These are phyloP conservation scores for Tinea semifulvella DNA, from an alignment of 2,888 invertebrate genomes.

Conservation along the genomic window DNA sequence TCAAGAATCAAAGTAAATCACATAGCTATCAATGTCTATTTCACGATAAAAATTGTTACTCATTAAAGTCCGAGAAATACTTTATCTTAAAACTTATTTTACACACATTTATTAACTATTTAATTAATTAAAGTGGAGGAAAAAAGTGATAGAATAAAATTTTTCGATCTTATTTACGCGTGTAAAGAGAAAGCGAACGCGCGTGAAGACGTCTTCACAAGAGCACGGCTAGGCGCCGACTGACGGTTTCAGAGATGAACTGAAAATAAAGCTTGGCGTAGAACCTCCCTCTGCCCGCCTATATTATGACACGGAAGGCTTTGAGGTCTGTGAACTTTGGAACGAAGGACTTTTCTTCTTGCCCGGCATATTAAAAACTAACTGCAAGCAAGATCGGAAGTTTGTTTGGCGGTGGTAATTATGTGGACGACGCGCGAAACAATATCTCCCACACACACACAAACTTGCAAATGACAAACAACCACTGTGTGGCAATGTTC, in stretches of 20 bases:
- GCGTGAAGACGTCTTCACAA: slow-evolving; percentile 25
- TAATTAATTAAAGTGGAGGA: not conserved
- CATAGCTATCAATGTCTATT: slow-evolving; percentile 2
- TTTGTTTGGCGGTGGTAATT: too few relatives aligned
- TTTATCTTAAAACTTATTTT: not conserved
- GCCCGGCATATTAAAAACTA: not conserved
- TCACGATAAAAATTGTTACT: not conserved
- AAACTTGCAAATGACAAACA: too few relatives aligned
- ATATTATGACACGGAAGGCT: slow-evolving; percentile 47
- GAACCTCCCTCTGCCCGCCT: slow-evolving; percentile 27
- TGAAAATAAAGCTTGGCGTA: slow-evolving; percentile 39
- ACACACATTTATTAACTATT: not conserved
- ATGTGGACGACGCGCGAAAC: too few relatives aligned
- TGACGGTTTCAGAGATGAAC: slow-evolving; percentile 31
- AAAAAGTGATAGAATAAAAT: too few relatives aligned
- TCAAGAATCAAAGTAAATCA: not conserved
- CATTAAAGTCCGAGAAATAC: slow-evolving; percentile 3
- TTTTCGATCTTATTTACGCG: slow-evolving; percentile 58
- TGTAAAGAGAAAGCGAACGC: slow-evolving; percentile 19
- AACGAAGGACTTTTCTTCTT: slow-evolving; percentile 25
- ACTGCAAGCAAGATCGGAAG: not conserved
- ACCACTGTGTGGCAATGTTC: too few relatives aligned
- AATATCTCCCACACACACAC: too few relatives aligned
- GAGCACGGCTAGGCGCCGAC: slow-evolving; percentile 39
- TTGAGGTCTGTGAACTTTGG: slow-evolving; percentile 48